These are phyloP conservation scores for Stigmatopora nigra DNA, from an alignment of 2,113 vertebrate genomes.

Conservation along the genomic window DNA sequence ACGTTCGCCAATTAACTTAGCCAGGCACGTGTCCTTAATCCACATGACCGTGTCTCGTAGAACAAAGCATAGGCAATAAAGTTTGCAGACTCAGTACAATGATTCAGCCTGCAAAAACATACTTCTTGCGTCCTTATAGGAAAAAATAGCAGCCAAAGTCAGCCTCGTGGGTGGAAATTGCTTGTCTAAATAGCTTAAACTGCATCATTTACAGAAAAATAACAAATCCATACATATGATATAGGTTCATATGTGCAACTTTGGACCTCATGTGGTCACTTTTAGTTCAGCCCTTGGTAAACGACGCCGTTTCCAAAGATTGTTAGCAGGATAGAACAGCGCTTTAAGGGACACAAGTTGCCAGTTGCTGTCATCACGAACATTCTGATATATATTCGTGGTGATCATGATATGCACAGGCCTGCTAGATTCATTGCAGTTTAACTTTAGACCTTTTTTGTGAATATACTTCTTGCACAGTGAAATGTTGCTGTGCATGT, in stretches of 20 bases:
- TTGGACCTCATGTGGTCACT: slow-evolving; percentile 20
- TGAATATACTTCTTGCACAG: slow-evolving; percentile 20
- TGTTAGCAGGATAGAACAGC: slow-evolving; percentile 7
- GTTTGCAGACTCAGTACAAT: slow-evolving; percentile 36
- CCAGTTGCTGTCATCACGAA: neutral
- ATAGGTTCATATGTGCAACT: neutral
- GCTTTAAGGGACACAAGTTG: slow-evolving; percentile 1
- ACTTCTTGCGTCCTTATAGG: slow-evolving; percentile 40
- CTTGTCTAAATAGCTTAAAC: slow-evolving; percentile 22
- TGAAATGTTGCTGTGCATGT: slow-evolving; percentile 16
- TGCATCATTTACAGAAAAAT: slow-evolving; percentile 7
- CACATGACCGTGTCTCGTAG: slow-evolving; percentile 43
- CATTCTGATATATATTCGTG: neutral
- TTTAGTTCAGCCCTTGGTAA: slow-evolving; percentile 15
- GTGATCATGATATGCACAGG: slow-evolving; percentile 6
- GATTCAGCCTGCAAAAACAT: slow-evolving; percentile 49
- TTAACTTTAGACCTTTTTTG: slow-evolving; percentile 40
- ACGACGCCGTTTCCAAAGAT: neutral
- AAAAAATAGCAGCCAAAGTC: slow-evolving; percentile 47
- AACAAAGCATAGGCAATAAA: slow-evolving; percentile 49
- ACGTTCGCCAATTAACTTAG: slow-evolving; percentile 41
- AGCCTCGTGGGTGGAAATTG: slow-evolving; percentile 14
- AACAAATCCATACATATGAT: slow-evolving; percentile 1
- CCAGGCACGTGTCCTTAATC: slow-evolving; percentile 48
- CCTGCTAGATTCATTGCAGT: slow-evolving; percentile 10